These are phyloP conservation scores for Corydoras sp. DNA, from an alignment of 2,113 vertebrate species.

Conservation along the genomic window DNA sequence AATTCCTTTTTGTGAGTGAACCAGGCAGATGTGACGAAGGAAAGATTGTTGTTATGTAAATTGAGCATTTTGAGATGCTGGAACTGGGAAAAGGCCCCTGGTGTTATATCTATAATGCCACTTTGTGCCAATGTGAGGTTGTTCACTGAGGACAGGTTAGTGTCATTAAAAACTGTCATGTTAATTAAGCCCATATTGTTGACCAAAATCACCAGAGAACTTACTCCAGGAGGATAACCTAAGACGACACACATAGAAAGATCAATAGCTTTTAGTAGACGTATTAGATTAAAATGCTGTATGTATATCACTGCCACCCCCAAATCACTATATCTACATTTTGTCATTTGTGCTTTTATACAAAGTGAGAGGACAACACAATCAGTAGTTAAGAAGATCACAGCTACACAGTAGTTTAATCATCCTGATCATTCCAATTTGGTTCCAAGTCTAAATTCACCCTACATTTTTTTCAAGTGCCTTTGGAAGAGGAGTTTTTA, in stretches of 20 bases:
- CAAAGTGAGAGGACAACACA: no score
- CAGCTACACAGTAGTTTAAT: no score
- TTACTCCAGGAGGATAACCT: constrained; percentile 50
- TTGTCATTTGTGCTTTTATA: no score
- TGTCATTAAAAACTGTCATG: constrained; percentile 48
- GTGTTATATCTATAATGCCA: constrained; percentile 41
- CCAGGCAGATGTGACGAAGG: constrained; percentile 50
- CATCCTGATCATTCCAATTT: no score
- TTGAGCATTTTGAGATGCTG: constrained; percentile 47
- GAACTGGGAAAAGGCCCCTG: constrained; percentile 53
- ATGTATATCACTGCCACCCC: no score
- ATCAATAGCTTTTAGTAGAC: no score
- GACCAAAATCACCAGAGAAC: constrained; percentile 44
- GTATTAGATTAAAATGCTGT: no score
- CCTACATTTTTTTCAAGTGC: no score
- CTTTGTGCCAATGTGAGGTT: constrained; percentile 45
- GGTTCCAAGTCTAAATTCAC: no score
- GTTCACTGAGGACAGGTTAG: constrained; percentile 49
- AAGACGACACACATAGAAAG: not conserved
- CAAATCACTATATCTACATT: no score
- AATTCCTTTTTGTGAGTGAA: constrained; percentile 48
- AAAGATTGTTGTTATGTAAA: constrained; percentile 52
- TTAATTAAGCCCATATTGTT: constrained; percentile 49
- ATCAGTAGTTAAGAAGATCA: no score
- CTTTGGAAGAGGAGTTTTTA: no score